Evolutionary conservation across 2,797 vertebrate species (phyloP).

Genomic region (Pristis pectinata): DNA sequence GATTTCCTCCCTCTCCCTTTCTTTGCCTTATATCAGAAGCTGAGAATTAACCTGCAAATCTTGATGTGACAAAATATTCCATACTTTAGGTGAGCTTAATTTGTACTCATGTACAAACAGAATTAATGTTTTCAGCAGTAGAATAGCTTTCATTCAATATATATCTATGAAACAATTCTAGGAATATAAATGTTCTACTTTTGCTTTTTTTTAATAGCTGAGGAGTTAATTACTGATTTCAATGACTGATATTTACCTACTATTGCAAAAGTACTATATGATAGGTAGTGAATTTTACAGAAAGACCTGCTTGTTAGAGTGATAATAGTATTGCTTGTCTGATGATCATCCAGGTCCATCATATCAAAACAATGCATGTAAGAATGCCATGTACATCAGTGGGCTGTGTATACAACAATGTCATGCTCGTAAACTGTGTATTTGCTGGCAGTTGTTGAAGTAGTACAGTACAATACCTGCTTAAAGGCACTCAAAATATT

Average conservation of each 20-base stretch:
- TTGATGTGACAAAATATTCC: background rate
- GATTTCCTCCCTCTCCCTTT: background rate
- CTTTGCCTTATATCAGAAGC: background rate
- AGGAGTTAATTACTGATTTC: background rate
- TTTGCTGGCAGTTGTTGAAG: background rate
- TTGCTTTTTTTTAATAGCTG: background rate
- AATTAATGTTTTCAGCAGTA: background rate
- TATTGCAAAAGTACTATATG: background rate
- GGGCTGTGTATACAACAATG: background rate
- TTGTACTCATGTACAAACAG: background rate
- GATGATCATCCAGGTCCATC: background rate
- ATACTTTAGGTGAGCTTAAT: background rate
- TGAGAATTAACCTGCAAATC: background rate
- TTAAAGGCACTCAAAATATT: slow-evolving; percentile 23
- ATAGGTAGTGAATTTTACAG: background rate
- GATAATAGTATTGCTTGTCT: background rate
- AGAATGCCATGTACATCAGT: background rate
- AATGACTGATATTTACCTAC: background rate
- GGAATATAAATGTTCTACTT: background rate
- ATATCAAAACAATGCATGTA: background rate
- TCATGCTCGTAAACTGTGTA: background rate
- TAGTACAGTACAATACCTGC: background rate
- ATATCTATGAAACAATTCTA: background rate
- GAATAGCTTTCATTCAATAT: background rate
- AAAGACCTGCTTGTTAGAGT: background rate